Evolutionary conservation across 2,113 vertebrate genomes (phyloP), one percentile per base, ranked within the genome.

Genomic region (Progne subis): DNA sequence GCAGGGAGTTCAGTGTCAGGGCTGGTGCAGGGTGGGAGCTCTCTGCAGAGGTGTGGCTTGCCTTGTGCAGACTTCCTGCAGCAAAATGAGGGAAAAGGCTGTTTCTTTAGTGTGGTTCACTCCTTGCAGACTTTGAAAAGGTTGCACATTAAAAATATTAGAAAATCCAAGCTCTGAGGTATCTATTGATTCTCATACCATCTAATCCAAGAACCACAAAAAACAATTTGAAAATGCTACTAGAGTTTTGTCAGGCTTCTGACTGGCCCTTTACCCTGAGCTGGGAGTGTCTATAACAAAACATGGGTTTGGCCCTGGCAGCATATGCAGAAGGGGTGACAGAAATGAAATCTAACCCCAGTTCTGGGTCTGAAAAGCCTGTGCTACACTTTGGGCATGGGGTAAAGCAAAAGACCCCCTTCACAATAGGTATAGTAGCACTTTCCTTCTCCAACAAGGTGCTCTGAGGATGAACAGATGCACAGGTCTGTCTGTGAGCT

Each of bases 11-110:
- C 67, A 24, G 41, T 24, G 29, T 31, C n/a, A 34, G 70, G n/a
- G 43, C 24, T 9, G 9, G 43, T 71, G 60, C 16, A 91, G 24
- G 21, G 41, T 9, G 2, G 60, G 65, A 55, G 9, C 21, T 56
- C 29, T 26, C 71, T 92, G 88, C 44, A 93, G 95, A 76, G 79
- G 76, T 88, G 70, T 19, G 46, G 55, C 64, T 86, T 91, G 85
- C 46, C 15, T 39, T 41, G 32, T 28, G 39, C 75, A 44, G 24
- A 13, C 8, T 94, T 94, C 70, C 80, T 81, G 57, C 18, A 24
- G 14, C 26, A 92, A 87, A 41, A 53, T 28, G 19, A 17, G 31
- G 14, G 23, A 24, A 94, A 79, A 44, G 5, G 7, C 24, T 68
- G 37, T 3, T 56, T 29, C 72, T 85, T 79, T 65, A 8, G 29